phyloP scores from a whole-genome alignment of 2,797 vertebrate species.

The Takifugu ocellatus region DNA sequence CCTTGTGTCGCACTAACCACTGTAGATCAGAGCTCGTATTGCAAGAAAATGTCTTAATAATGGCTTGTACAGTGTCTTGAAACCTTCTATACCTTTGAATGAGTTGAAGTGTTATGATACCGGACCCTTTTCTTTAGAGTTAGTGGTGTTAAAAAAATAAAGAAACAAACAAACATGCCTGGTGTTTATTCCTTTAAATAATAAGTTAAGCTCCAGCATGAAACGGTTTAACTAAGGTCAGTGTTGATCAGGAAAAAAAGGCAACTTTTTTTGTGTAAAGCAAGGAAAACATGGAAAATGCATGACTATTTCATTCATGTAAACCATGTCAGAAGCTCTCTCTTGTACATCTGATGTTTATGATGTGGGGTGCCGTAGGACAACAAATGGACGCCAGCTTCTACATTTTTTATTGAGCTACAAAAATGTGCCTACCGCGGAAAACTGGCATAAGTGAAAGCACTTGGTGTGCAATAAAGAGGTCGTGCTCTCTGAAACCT shows the following conservation, averaged over 20 bases:
- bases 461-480: constrained; percentile 28
- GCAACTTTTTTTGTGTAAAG: constrained; percentile 24
- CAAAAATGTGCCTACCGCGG: constrained; percentile 9
- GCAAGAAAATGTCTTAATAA: constrained; percentile 28
- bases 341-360: constrained; percentile 10
- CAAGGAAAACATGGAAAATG: constrained; percentile 28
- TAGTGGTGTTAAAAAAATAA: constrained; percentile 22
- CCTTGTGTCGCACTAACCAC: constrained; percentile 27
- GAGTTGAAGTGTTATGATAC: constrained; percentile 54
- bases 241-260: constrained; percentile 23
- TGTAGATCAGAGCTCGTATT: constrained; percentile 23
- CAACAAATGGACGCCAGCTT: constrained; percentile 20
- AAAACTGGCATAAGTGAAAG: not conserved
- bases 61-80: constrained; percentile 53
- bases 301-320: constrained; percentile 49
- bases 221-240: constrained; percentile 54
- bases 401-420: constrained; percentile 24
- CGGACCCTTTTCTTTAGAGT: constrained; percentile 40
- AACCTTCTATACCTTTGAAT: constrained; percentile 58
- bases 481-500: too few species aligned
- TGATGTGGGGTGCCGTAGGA: constrained; percentile 20
- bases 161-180: constrained; percentile 10
- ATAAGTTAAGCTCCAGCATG: constrained; percentile 59
- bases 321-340: constrained; percentile 10
- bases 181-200: constrained; percentile 25